Conservation (phyloP, 2,797 vertebrate species). For the Brachymystax lenok region DNA sequence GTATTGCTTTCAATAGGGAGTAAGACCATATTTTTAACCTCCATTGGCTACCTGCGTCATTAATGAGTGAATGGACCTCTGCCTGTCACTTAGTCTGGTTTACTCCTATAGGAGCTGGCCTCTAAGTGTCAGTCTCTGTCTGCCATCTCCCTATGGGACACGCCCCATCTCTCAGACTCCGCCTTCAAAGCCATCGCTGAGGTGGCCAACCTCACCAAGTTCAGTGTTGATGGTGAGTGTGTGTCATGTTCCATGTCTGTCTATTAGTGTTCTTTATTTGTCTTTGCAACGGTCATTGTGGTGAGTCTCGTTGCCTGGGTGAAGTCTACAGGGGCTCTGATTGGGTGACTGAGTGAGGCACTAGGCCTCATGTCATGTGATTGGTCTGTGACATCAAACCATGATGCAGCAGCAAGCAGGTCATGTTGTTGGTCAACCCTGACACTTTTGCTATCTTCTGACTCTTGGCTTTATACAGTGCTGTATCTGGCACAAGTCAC, state of each 20-base stretch:
- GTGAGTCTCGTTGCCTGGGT: not conserved
- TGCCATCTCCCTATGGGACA: constrained; percentile 74
- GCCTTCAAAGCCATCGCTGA: constrained; percentile 75
- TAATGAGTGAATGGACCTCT: not conserved
- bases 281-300: not conserved
- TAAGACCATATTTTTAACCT: too few relatives aligned
- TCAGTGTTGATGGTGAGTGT: constrained; percentile 73
- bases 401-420: too few relatives aligned
- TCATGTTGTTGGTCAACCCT: too few relatives aligned
- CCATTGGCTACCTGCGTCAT: not conserved
- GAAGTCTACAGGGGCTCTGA: not conserved
- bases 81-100: not conserved
- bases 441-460: too few relatives aligned
- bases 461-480: too few relatives aligned
- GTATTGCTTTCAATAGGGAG: too few relatives aligned
- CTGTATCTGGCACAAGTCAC: not conserved
- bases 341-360: not conserved
- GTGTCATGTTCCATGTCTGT: constrained; percentile 2
- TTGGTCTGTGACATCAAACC: not conserved
- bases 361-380: not conserved
- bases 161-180: constrained; percentile 76
- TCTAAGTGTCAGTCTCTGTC: constrained; percentile 72
- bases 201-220: constrained; percentile 67
- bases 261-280: not conserved
- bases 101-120: constrained; percentile 71